Conservation (phyloP, 2,888 invertebrate genomes). For the Lithosia quadra region DNA sequence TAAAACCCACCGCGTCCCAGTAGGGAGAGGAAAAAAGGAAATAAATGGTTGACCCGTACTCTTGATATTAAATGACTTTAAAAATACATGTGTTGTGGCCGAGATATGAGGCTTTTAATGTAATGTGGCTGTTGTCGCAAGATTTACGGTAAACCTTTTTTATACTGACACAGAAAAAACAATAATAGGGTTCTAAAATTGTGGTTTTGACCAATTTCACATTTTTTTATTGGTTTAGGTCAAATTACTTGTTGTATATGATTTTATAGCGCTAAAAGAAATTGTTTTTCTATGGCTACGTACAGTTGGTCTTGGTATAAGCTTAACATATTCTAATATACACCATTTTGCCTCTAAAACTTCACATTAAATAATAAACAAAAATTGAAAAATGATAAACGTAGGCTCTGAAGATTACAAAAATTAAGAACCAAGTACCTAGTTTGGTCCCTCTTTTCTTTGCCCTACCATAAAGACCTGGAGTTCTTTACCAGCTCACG, state of each 20-base stretch:
- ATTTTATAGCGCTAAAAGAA: not conserved
- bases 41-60: slow-evolving; percentile 10
- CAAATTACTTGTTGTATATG: not conserved
- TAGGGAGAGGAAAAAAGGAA: not conserved
- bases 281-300: not conserved
- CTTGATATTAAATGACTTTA: slow-evolving; percentile 9
- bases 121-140: not conserved
- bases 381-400: no score
- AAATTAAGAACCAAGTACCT: no score
- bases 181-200: not conserved
- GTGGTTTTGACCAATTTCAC: not conserved
- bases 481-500: no score
- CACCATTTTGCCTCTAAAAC: no score
- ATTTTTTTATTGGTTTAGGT: not conserved
- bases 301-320: no score
- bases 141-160: slow-evolving; percentile 1
- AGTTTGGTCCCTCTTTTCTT: no score
- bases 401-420: no score
- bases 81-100: not conserved
- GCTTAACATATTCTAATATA: no score
- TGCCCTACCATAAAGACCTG: no score
- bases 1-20: not conserved
- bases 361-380: no score
- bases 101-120: not conserved
- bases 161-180: not conserved